Evolutionary conservation across 2,113 vertebrate species (phyloP).

Genomic region (Megalops atlanticus): DNA sequence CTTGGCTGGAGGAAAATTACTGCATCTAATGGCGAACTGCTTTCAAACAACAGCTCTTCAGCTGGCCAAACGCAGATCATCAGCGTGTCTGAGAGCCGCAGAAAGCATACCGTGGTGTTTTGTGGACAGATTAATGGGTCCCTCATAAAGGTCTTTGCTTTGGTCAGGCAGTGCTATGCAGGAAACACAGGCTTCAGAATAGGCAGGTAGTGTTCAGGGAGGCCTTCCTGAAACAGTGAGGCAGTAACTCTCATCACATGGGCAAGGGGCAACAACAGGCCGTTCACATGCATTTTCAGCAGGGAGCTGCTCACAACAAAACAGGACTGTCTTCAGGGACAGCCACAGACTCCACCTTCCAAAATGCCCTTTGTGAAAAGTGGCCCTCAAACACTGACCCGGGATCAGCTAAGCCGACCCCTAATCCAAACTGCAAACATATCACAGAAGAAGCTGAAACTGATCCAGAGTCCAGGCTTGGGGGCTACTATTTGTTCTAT

Average conservation of each 20-base stretch:
- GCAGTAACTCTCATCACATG: background rate
- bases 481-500: conserved; percentile 17
- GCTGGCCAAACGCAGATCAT: background rate
- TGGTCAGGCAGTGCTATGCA: background rate
- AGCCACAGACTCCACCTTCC: background rate
- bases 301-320: background rate
- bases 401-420: background rate
- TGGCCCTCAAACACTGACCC: background rate
- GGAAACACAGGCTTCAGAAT: background rate
- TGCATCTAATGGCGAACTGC: background rate
- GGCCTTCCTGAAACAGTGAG: background rate
- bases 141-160: background rate
- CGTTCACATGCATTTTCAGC: background rate
- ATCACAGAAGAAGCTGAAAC: background rate
- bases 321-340: background rate
- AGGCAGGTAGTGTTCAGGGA: background rate
- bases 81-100: background rate
- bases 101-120: background rate
- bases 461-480: conserved; percentile 10
- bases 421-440: background rate
- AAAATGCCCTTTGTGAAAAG: background rate
- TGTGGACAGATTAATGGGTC: background rate
- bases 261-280: background rate
- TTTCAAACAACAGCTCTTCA: background rate
- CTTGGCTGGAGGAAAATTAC: background rate